These are phyloP conservation scores for Pan troglodytes DNA, from an alignment of 2,113 vertebrate genomes.

Conservation along the genomic window DNA sequence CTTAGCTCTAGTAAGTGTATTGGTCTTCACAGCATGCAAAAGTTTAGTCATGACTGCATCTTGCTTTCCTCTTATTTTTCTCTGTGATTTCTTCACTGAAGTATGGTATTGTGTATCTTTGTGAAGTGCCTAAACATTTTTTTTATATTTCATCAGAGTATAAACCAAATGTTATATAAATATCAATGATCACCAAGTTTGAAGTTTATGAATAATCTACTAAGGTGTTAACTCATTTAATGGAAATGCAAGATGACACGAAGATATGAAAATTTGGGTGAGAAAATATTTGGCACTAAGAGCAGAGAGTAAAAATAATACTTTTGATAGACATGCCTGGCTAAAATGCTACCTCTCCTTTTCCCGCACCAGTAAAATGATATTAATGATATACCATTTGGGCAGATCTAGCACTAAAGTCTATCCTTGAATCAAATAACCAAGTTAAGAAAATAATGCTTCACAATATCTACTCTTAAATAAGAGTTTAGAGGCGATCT, in stretches of 20 bases:
- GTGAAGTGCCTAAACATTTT: neutral
- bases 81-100: neutral
- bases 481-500: neutral
- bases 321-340: neutral
- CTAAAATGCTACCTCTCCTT: constrained; percentile 1
- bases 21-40: neutral
- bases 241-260: neutral
- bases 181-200: constrained; percentile 1
- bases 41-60: neutral
- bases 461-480: neutral
- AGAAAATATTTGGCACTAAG: neutral
- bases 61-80: neutral
- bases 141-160: neutral
- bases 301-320: constrained; percentile 23
- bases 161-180: neutral
- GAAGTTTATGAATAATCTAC: neutral
- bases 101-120: neutral
- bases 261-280: neutral
- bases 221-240: neutral
- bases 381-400: neutral
- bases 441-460: constrained; percentile 35
- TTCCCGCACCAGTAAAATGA: neutral
- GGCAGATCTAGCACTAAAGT: neutral
- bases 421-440: constrained; percentile 19
- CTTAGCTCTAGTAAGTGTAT: neutral